Evolutionary conservation across 2,113 vertebrate genomes (phyloP), one percentile per base, ranked within the genome.

Genomic region (Otocyon megalotis): DNA sequence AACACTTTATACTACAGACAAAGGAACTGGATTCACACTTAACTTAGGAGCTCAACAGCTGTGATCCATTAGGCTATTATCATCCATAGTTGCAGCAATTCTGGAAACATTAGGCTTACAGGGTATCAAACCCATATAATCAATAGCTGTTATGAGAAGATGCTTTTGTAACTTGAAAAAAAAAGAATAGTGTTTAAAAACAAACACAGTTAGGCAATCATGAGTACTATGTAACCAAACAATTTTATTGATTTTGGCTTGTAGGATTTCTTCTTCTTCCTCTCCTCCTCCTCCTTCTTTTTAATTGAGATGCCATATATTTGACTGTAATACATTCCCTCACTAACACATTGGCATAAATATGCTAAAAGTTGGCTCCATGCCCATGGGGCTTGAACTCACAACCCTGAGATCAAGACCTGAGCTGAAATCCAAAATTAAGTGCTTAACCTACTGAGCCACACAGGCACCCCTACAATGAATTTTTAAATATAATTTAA

Each of bases 121-220:
- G 16, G 8, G 4, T 20, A 65, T 1, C 30, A 3, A 94, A 63
- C 19, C 7, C 43, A 85, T 9, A 8, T 37, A 92, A 67, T 96
- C 71, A 82, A 67, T 16, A 60, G 17, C 28, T 85, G 5, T 28
- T 89, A 67, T 50, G 72, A 88, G 71, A 88, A 65, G n/a, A 63
- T 71, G 26, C n/a, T 74, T 91, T 37, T 72, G 13, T 65, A 8
- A 8, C 17, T 48, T 85, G 43, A 74, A 63, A 30, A 93, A 30
- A 90, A 74, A 37, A 93, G 93, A 69, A 95, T 24, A 76, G 76
- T 92, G n/a, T 37, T 88, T 82, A 67, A 81, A 82, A 86, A 67
- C 22, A 79, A 83, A 85, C 1, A 69, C 19, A 69, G 35, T 56
- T 53, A 83, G 82, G 43, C 20, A 93, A 71, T 15, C 0, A 2